Conservation (phyloP, 2,113 vertebrate genomes). For the Galbula dea region DNA sequence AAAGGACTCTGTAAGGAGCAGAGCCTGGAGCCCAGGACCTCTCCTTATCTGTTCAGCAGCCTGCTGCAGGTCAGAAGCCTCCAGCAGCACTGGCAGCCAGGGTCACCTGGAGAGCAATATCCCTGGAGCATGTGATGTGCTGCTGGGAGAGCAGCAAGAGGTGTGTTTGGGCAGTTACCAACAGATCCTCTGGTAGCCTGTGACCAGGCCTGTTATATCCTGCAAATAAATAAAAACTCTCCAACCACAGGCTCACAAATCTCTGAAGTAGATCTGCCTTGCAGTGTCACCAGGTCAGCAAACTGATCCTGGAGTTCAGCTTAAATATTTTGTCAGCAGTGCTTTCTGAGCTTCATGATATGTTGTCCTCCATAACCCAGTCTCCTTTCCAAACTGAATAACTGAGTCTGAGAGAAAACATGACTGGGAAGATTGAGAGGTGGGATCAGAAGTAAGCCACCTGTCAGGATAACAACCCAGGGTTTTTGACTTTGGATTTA, state of each 20-base stretch:
- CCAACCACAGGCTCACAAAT: neutral
- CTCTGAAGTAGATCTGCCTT: neutral
- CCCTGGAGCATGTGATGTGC: fast-evolving
- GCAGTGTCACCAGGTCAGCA: neutral
- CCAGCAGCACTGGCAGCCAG: neutral
- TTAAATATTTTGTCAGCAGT: neutral
- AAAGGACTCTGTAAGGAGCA: neutral
- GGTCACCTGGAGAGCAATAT: too few species aligned
- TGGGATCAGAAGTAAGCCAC: slow-evolving; percentile 52
- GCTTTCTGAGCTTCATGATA: neutral
- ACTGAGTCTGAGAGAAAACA: slow-evolving; percentile 16
- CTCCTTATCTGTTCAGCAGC: fast-evolving
- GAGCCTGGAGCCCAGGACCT: neutral
- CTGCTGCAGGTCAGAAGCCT: neutral
- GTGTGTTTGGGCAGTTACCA: neutral
- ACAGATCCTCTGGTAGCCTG: neutral
- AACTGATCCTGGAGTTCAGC: neutral
- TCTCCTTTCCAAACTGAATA: neutral
- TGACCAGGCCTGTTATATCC: neutral
- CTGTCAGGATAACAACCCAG: slow-evolving; percentile 30
- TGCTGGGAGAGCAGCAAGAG: neutral
- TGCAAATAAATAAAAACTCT: neutral
- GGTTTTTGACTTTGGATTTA: neutral
- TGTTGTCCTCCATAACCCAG: neutral
- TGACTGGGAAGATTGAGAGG: neutral